These are phyloP conservation scores for Rhynchopsitta pachyrhyncha DNA, from an alignment of 2,113 vertebrate genomes.

Conservation along the genomic window DNA sequence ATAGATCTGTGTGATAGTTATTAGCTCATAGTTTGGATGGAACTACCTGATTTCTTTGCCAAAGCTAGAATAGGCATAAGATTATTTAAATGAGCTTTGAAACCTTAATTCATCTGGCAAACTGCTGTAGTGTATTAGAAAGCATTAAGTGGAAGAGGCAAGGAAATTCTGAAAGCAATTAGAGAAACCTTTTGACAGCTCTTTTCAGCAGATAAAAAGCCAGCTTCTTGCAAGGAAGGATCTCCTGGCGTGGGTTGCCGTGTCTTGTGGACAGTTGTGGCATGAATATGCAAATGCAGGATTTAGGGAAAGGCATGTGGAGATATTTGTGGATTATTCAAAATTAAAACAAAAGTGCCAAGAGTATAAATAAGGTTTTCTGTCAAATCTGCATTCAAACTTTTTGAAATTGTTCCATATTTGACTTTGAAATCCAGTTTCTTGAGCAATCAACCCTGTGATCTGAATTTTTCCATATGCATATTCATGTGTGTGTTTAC, in stretches of 20 bases:
- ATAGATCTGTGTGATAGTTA: background rate
- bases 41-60: slow-evolving; percentile 23
- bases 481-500: slow-evolving; percentile 58
- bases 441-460: slow-evolving; percentile 62
- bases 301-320: background rate
- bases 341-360: slow-evolving; percentile 50
- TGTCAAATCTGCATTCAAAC: slow-evolving; percentile 32
- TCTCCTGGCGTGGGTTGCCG: background rate
- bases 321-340: background rate
- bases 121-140: background rate
- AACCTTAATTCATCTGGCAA: slow-evolving; percentile 47
- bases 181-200: slow-evolving; percentile 65
- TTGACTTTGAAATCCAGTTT: slow-evolving; percentile 70
- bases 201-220: slow-evolving; percentile 63
- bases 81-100: slow-evolving; percentile 65
- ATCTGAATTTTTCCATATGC: slow-evolving; percentile 74
- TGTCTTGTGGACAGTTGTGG: slow-evolving; percentile 37
- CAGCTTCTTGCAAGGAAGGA: slow-evolving; percentile 22
- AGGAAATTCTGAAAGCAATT: slow-evolving; percentile 58
- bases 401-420: slow-evolving; percentile 13
- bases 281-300: slow-evolving; percentile 11
- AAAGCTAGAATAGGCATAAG: slow-evolving; percentile 6
- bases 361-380: slow-evolving; percentile 22
- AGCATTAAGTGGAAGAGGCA: background rate
- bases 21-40: slow-evolving; percentile 9